Evolutionary conservation across 2,113 vertebrate genomes (phyloP), one percentile per base, ranked within the genome.

Genomic region (Bufo bufo): DNA sequence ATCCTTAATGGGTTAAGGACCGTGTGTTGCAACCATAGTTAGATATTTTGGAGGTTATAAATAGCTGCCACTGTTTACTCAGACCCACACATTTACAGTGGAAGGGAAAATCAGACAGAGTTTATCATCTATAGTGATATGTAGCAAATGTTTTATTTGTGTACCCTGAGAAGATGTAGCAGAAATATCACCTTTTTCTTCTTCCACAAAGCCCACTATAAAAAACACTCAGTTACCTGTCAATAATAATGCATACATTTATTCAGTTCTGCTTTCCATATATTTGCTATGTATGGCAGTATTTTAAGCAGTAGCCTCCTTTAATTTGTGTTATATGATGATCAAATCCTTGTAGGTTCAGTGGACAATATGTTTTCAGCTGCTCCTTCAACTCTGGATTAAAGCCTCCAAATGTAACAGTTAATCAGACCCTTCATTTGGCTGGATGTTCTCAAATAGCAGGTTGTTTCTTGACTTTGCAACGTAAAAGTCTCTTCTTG

Each of bases 321-420:
- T 20, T 49, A 66, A 66, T 50, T 66, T 49, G 47, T 66, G 50
- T 49, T 83, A 84, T 84, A 66, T 84, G 63, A 84, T 69, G 47
- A 69, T 47, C 59, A 84, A 69, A 69, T 84, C 47, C 43, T 82
- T 82, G 61, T 43, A 16, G 54, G 19, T 66, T 50, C 17, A 13
- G 20, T 52, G 45, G 81, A 65, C 81, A 9, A 50, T 65, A 11
- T 66, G 81, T 50, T 54, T 20, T 71, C 49, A 69, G 49, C 47
- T 84, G 59, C 23, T 66, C 47, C 49, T 84, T 58, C 45, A 56
- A 52, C 58, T 33, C 10, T 3, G 81, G 43, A 82, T 82, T 65
- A 82, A 65, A n/a, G 45, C 33, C 43, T 83, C 59, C 19, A 45
- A 49, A 49, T 66, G 47, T 83, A 81, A 81, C 54, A 81, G 71